phyloP scores from a whole-genome alignment of 1,140 invertebrate species.

The Rhopalosiphum maidis region DNA sequence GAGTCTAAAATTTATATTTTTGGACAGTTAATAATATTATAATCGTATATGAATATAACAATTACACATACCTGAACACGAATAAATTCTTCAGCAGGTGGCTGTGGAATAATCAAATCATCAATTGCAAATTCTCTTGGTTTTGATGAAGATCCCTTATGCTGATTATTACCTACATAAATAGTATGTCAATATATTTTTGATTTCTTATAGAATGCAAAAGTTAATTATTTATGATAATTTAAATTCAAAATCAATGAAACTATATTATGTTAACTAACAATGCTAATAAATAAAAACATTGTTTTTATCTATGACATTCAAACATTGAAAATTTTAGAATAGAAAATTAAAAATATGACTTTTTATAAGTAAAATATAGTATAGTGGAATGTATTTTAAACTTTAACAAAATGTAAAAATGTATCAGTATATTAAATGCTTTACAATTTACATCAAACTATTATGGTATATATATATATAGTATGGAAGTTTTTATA shows the following conservation, averaged over 20 bases:
- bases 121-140: constrained; percentile 53
- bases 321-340: too few relatives aligned
- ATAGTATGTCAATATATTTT: neutral
- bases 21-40: neutral
- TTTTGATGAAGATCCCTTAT: constrained; percentile 44
- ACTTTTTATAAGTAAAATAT: too few relatives aligned
- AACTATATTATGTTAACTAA: neutral
- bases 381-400: too few relatives aligned
- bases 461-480: neutral
- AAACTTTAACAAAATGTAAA: neutral
- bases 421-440: neutral
- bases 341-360: too few relatives aligned
- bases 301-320: neutral
- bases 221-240: neutral
- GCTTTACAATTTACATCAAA: neutral
- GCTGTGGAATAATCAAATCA: constrained; percentile 49
- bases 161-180: constrained; percentile 40
- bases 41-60: neutral
- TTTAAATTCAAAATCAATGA: neutral
- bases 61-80: constrained; percentile 41
- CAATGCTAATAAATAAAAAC: neutral
- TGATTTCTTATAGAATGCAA: neutral
- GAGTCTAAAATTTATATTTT: constrained; percentile 37
- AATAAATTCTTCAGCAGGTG: constrained; percentile 37
- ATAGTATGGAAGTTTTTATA: too few relatives aligned